These are phyloP conservation scores for Leptinotarsa peninsularis DNA, from an alignment of 2,888 invertebrate species.

Conservation along the genomic window DNA sequence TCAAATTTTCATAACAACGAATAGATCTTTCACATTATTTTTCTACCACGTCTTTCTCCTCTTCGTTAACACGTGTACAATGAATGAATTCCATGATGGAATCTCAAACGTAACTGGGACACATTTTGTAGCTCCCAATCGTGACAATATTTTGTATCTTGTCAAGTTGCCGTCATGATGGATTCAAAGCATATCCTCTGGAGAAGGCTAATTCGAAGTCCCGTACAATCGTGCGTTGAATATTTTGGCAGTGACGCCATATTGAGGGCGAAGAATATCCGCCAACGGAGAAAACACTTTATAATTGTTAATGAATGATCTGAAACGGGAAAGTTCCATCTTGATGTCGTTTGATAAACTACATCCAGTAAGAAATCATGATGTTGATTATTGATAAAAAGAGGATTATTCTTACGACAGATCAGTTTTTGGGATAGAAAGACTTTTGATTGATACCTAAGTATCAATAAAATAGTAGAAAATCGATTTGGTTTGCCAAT, in stretches of 20 bases:
- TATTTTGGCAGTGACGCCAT: conserved; percentile 9
- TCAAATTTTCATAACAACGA: too few species aligned
- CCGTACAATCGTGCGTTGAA: conserved; percentile 24
- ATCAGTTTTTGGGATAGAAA: too few species aligned
- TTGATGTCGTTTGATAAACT: not conserved
- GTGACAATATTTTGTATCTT: conserved; percentile 28
- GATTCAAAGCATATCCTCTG: conserved; percentile 24
- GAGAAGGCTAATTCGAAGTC: conserved; percentile 29
- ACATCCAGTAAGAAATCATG: too few species aligned
- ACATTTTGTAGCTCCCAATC: conserved; percentile 17
- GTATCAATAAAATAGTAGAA: too few species aligned
- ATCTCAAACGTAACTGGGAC: not conserved
- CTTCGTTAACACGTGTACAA: not conserved
- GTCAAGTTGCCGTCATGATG: conserved; percentile 21
- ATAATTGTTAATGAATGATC: conserved; percentile 5
- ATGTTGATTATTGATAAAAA: too few species aligned
- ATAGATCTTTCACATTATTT: too few species aligned
- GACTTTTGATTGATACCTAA: too few species aligned
- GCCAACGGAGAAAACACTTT: not conserved
- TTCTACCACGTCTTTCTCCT: too few species aligned
- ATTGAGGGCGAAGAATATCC: conserved; percentile 4
- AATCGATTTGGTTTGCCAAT: too few species aligned
- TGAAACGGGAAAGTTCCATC: not conserved
- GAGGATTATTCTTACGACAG: too few species aligned
- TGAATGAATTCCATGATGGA: not conserved